Evolutionary conservation across 2,797 vertebrate genomes (phyloP).

Genomic region (Decapterus maruadsi): DNA sequence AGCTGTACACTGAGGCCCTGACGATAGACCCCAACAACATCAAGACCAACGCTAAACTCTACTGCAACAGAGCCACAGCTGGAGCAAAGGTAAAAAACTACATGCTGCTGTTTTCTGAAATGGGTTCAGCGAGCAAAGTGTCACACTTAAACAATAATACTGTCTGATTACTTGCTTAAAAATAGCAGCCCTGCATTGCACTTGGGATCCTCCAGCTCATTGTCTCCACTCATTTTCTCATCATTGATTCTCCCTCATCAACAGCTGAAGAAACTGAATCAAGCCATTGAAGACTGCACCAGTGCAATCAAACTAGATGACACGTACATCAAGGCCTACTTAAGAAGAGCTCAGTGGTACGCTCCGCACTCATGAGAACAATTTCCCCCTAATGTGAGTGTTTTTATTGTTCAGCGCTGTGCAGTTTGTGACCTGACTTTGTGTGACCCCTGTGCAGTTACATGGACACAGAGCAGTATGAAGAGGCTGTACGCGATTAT

Average conservation of each 20-base stretch:
- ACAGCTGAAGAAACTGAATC: constrained; percentile 93
- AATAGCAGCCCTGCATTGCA: neutral
- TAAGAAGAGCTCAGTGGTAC: constrained; percentile 93
- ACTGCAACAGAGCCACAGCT: constrained; percentile 95
- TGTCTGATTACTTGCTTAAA: constrained; percentile 10
- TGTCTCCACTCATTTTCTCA: constrained; percentile 2
- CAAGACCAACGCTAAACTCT: constrained; percentile 98
- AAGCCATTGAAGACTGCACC: constrained; percentile 95
- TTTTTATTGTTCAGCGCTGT: constrained; percentile 13
- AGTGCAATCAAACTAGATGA: constrained; percentile 94
- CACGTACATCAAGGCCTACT: constrained; percentile 93
- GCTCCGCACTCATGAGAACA: neutral
- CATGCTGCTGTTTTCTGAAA: neutral
- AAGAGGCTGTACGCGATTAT: constrained; percentile 96
- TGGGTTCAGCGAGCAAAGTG: neutral
- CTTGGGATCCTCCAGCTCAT: neutral
- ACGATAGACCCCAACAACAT: constrained; percentile 97
- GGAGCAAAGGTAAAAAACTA: constrained; percentile 91
- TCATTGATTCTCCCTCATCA: constrained; percentile 9
- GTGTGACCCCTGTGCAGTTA: constrained; percentile 84
- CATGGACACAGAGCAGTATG: constrained; percentile 94
- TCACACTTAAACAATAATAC: neutral
- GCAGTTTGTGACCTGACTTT: constrained; percentile 36
- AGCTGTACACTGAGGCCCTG: constrained; percentile 94
- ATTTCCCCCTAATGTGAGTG: neutral